phyloP scores from a whole-genome alignment of 2,113 vertebrate species.

The Carettochelys insculpta region DNA sequence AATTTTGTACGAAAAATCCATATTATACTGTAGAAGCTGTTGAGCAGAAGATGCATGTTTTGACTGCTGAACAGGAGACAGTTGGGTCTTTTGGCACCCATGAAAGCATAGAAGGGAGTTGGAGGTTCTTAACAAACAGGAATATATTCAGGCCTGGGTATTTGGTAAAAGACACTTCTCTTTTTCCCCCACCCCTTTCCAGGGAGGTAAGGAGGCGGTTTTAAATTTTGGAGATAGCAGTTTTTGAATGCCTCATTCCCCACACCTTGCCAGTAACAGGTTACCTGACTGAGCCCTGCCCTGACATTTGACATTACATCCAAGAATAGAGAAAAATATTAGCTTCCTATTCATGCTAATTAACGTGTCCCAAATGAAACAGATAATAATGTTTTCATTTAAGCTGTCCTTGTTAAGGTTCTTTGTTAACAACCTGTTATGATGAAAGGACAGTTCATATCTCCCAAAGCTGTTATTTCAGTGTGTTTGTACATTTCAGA shows the following conservation, averaged over 20 bases:
- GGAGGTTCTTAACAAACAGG: slow-evolving; percentile 16
- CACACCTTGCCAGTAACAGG: neutral
- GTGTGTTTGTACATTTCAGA: neutral
- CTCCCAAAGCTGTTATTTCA: neutral
- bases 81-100: neutral
- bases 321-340: neutral
- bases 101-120: neutral
- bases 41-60: neutral
- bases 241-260: neutral
- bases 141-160: slow-evolving; percentile 13
- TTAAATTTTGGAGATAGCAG: neutral
- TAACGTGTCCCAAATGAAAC: neutral
- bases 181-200: neutral
- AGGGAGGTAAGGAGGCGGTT: neutral
- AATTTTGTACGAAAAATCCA: slow-evolving; percentile 16
- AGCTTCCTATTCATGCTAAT: neutral
- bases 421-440: neutral
- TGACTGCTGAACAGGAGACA: slow-evolving; percentile 15
- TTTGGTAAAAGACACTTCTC: neutral
- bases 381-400: neutral
- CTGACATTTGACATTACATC: neutral
- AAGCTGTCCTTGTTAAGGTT: neutral
- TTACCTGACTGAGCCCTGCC: neutral
- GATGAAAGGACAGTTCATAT: neutral
- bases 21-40: neutral